Conservation (phyloP, 23 tunicate genomes). For the Phallusia fumigata region DNA sequence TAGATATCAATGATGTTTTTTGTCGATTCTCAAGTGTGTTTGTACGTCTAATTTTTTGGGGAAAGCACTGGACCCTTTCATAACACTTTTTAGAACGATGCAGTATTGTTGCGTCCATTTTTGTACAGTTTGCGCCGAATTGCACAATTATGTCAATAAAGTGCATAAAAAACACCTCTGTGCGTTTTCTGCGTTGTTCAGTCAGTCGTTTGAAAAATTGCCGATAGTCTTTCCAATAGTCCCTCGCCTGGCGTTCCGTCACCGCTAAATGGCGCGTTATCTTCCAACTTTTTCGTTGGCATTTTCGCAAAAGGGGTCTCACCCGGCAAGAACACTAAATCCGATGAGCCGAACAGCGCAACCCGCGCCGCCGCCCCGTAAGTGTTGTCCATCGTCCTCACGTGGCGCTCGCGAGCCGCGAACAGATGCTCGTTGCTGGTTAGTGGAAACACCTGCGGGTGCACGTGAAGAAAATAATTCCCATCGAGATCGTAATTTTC, state of each 20-base stretch:
- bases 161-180: too few relatives aligned
- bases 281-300: not conserved
- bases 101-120: too few relatives aligned
- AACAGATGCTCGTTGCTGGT: not conserved
- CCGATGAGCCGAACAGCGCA: slow-evolving; percentile 56
- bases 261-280: not conserved
- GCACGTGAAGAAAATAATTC: slow-evolving; percentile 54
- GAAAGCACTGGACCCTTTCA: too few relatives aligned
- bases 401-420: slow-evolving; percentile 14
- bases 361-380: slow-evolving; percentile 64
- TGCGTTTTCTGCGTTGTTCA: too few relatives aligned
- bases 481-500: slow-evolving; percentile 24
- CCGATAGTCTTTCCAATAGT: not conserved
- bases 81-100: too few relatives aligned
- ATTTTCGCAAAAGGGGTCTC: slow-evolving; percentile 16
- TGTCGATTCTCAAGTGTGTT: too few relatives aligned
- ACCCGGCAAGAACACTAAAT: slow-evolving; percentile 34
- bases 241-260: not conserved
- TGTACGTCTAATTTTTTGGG: too few relatives aligned
- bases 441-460: slow-evolving; percentile 28
- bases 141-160: too few relatives aligned
- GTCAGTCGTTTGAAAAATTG: too few relatives aligned
- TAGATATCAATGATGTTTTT: too few relatives aligned
- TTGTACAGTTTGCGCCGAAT: too few relatives aligned
- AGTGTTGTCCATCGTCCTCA: slow-evolving; percentile 37